phyloP scores from a whole-genome alignment of 2,888 invertebrate genomes.

The Epirrhoe alternata region DNA sequence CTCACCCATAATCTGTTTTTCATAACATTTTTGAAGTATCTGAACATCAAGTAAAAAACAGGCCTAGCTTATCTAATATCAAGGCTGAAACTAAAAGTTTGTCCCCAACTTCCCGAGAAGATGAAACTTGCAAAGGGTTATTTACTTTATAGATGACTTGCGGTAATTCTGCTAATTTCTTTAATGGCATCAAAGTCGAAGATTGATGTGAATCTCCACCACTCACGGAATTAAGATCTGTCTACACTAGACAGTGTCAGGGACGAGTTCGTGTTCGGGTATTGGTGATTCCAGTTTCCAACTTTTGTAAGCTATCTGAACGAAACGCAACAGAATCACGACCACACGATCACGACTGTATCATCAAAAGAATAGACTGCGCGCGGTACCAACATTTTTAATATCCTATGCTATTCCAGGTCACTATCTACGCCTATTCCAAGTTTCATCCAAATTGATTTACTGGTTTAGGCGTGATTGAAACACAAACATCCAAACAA shows the following conservation, averaged over 20 bases:
- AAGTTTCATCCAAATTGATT: too few species aligned
- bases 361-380: too few species aligned
- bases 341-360: too few species aligned
- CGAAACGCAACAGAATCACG: too few species aligned
- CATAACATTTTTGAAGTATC: background rate
- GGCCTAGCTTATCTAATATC: background rate
- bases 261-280: background rate
- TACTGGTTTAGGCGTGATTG: too few species aligned
- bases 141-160: constrained; percentile 27
- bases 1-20: too few species aligned
- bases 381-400: too few species aligned
- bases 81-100: constrained; percentile 1
- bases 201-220: constrained; percentile 27
- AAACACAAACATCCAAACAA: too few species aligned
- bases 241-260: background rate
- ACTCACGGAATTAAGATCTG: constrained; percentile 30
- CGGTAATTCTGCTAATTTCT: constrained; percentile 37
- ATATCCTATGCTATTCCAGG: too few species aligned
- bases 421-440: too few species aligned
- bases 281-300: too few species aligned
- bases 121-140: constrained; percentile 14
- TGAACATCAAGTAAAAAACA: background rate
- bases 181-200: constrained; percentile 30
- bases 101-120: background rate
- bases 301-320: too few species aligned